Evolutionary conservation across 92 coral and sea anemone species (phyloP).

Genomic region (Umimayanthus chanpuru): DNA sequence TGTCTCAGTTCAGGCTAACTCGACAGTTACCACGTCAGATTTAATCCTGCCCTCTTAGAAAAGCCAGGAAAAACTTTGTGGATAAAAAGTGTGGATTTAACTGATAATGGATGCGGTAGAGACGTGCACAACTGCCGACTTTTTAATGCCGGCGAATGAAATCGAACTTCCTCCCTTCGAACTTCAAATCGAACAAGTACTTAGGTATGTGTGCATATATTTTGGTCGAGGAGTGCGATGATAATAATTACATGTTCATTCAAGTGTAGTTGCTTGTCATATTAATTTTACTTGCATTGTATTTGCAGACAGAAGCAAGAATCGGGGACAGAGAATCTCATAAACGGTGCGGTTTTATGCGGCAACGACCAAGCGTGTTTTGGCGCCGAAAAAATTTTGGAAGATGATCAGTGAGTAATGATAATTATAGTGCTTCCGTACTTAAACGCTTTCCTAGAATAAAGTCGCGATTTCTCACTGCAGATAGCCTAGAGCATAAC

Average conservation of each 20-base stretch:
- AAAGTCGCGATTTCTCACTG: background rate
- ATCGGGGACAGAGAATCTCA: background rate
- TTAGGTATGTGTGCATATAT: slow-evolving; percentile 44
- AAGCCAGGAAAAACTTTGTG: slow-evolving; percentile 21
- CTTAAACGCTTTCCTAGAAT: background rate
- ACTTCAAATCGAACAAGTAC: slow-evolving; percentile 48
- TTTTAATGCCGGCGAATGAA: slow-evolving; percentile 43
- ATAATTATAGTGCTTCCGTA: slow-evolving; percentile 10
- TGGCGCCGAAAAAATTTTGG: slow-evolving; percentile 33
- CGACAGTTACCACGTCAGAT: slow-evolving; percentile 4
- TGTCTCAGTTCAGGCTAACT: slow-evolving; percentile 36
- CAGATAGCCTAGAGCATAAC: slow-evolving; percentile 4
- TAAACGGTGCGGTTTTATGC: slow-evolving; percentile 21
- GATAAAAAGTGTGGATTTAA: background rate
- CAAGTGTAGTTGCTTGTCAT: slow-evolving; percentile 43
- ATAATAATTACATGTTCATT: slow-evolving; percentile 32
- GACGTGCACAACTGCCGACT: slow-evolving; percentile 39
- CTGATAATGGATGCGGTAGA: slow-evolving; percentile 29
- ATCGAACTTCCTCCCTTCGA: slow-evolving; percentile 44
- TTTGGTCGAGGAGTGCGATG: slow-evolving; percentile 39
- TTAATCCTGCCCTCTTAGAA: slow-evolving; percentile 9
- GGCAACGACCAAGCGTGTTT: slow-evolving; percentile 11
- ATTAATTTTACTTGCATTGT: slow-evolving; percentile 14
- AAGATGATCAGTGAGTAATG: slow-evolving; percentile 43
- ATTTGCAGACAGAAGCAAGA: slow-evolving; percentile 43